These are phyloP conservation scores for Rhea americana DNA, from an alignment of 2,113 vertebrate genomes.

Conservation along the genomic window DNA sequence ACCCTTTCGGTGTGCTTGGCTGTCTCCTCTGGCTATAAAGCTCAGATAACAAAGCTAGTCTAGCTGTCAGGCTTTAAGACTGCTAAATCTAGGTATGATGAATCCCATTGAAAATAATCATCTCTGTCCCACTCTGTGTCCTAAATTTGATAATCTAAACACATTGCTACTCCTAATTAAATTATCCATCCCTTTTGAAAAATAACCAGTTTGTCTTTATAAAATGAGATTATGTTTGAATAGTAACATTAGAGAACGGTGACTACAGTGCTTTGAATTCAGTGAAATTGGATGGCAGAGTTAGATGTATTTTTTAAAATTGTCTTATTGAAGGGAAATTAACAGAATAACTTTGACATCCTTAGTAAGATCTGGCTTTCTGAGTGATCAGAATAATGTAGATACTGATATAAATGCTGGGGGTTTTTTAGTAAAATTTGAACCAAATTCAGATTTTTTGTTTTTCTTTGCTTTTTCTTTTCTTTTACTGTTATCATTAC, in stretches of 20 bases:
- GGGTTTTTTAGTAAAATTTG: background rate
- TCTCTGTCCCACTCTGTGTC: rapidly evolving
- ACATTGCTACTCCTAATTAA: background rate
- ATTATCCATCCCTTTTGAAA: background rate
- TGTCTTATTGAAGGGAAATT: background rate
- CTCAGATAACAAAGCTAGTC: background rate
- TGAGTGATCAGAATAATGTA: background rate
- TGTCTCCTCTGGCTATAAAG: background rate
- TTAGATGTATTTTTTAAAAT: background rate
- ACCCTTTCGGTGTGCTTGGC: background rate
- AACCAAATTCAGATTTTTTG: background rate
- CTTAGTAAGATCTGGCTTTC: background rate
- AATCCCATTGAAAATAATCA: background rate
- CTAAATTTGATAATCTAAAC: background rate
- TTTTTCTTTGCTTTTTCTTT: background rate
- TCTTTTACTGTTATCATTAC: background rate
- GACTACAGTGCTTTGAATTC: background rate
- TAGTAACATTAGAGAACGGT: background rate
- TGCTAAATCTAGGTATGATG: background rate
- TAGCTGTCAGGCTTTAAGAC: background rate
- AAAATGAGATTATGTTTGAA: background rate
- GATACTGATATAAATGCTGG: background rate
- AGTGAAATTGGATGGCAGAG: background rate
- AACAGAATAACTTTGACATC: background rate
- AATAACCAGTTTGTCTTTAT: background rate